These are phyloP conservation scores for Eptatretus atami DNA, from an alignment of 2,797 vertebrate genomes.

Conservation along the genomic window DNA sequence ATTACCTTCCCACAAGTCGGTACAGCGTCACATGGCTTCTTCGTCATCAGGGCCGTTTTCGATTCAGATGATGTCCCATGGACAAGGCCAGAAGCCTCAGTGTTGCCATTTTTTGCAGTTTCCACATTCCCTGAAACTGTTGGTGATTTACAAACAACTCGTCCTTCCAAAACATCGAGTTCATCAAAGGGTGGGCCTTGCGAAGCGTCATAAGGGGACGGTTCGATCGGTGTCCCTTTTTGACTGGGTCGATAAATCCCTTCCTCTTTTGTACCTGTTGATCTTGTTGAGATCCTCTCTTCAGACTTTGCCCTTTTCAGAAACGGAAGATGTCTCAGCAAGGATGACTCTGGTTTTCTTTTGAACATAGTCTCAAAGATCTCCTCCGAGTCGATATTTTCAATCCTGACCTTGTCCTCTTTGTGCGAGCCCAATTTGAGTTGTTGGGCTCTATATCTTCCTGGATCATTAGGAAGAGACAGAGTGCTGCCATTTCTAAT, in stretches of 20 bases:
- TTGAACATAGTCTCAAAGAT: conserved; percentile 81
- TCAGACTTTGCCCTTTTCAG: conserved; percentile 47
- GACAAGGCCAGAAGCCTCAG: conserved; percentile 24
- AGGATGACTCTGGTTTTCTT: conserved; percentile 40
- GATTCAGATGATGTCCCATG: conserved; percentile 30
- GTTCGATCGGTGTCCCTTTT: conserved; percentile 40
- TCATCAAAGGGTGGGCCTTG: too few species aligned
- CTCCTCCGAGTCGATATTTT: conserved; percentile 57
- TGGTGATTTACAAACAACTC: not conserved
- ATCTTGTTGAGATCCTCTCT: conserved; percentile 22
- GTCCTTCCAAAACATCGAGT: not conserved
- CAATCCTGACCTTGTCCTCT: conserved; percentile 13
- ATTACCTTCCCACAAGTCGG: conserved; percentile 19
- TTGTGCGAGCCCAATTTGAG: too few species aligned
- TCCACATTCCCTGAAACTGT: too few species aligned
- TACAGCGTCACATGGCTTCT: not conserved
- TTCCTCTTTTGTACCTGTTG: conserved; percentile 19
- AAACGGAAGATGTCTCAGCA: conserved; percentile 43
- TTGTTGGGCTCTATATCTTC: too few species aligned
- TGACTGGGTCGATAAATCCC: conserved; percentile 62
- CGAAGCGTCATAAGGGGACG: too few species aligned
- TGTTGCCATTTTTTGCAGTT: not conserved
- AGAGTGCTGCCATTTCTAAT: too few species aligned
- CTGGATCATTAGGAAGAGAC: too few species aligned
- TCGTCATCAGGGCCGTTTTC: conserved; percentile 13